phyloP scores from a whole-genome alignment of 2,113 vertebrate species.

The Chaetodon trifascialis region DNA sequence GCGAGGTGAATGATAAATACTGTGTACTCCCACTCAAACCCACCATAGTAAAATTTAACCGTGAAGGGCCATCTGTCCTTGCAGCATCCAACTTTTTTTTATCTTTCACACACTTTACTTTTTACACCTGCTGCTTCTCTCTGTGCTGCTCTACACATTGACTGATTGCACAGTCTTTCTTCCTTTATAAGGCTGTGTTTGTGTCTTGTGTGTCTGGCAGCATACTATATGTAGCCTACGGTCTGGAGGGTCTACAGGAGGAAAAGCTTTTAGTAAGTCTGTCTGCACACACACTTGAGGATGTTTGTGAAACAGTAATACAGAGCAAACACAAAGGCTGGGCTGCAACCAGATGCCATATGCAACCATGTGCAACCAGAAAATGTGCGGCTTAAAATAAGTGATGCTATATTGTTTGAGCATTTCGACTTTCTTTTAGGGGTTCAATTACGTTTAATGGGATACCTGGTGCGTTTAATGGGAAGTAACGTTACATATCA shows the following conservation, averaged over 20 bases:
- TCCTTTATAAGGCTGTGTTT: background rate
- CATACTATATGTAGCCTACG: background rate
- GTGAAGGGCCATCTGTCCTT: background rate
- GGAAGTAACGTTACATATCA: background rate
- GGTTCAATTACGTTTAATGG: background rate
- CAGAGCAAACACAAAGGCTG: constrained; percentile 30
- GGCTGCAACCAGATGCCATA: background rate
- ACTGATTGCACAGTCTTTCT: background rate
- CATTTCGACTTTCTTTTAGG: background rate
- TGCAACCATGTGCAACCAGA: constrained; percentile 15
- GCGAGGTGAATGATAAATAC: background rate
- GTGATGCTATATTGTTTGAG: background rate
- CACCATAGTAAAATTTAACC: background rate
- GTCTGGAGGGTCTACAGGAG: background rate
- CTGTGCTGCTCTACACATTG: background rate
- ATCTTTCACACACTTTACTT: background rate
- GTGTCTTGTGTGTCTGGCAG: background rate
- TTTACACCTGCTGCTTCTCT: background rate
- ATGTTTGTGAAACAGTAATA: constrained; percentile 12
- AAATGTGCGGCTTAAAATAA: background rate
- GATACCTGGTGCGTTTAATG: background rate
- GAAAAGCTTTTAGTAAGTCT: background rate
- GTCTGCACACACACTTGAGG: background rate
- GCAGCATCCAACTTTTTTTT: background rate
- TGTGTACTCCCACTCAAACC: background rate